Base-by-base conservation (phyloP, 2,113 vertebrate genomes). In the Phocoena phocoena region DNA sequence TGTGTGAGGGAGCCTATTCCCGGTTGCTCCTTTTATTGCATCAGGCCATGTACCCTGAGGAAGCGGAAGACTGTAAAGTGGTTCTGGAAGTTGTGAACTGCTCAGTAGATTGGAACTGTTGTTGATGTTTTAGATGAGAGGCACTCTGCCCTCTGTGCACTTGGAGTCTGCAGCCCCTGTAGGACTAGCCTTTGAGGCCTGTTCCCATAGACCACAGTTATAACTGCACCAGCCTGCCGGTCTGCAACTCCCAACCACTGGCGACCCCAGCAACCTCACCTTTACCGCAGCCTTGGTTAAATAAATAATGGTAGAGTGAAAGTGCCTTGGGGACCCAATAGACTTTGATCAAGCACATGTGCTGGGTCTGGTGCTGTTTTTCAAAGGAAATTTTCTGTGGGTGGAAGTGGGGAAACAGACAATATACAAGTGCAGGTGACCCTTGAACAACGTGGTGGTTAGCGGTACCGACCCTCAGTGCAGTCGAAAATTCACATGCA, bases 21-120 rank as follows among this genome's bases (percentile, higher is more conserved):
- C 17, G 31, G 4, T 28, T 11, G 14, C 47, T 53, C 83, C 63
- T 36, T 1, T 14, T 0, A 3, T 1, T 6, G 14, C 7, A 9
- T 86, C 33, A 20, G 44, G 13, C 65, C 33, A 2, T 4, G 14
- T 17, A 4, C 9, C 67, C 23, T 26, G n/a, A 13, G n/a, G 15
- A 55, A 38, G 15, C n/a, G 25, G 84, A 36, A 41, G 50, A 15
- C 25, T 20, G 53, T 55, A 20, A 55, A 55, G 53, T 55, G 53
- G 38, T 44, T 82, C 36, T 63, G 58, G 36, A 62, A n/a, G 58
- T 2, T 63, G 15, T 41, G 3, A 17, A 18, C 6, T 38, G 26
- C 80, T 63, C 20, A 0, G 80, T 44, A 20, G 58, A 63, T 21
- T 63, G 58, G 26, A 21, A 63, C 33, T 12, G 26, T 18, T 26